Evolutionary conservation across 2,797 vertebrate species (phyloP), one percentile per base, ranked within the genome.

Genomic region (Cryptoprocta ferox): DNA sequence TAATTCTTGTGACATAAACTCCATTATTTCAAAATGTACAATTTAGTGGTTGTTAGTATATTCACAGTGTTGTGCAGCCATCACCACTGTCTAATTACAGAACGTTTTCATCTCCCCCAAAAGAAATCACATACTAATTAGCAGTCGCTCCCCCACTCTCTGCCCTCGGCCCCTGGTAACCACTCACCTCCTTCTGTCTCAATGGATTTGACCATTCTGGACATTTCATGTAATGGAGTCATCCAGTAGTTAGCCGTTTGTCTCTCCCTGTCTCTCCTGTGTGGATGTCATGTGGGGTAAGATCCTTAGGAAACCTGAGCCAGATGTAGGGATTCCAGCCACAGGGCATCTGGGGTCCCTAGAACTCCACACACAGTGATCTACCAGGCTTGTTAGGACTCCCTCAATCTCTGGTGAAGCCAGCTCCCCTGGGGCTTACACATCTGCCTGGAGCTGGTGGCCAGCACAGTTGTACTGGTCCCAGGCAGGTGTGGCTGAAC

Each of bases 71-170:
- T 35, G 59, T 37, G 53, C 45, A 48, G 7, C 35, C 39, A 21
- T 80, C 13, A 24, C 35, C 16, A 6, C 45, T 21, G 1, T 50
- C 45, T 81, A 5, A 19, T n/a, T 70, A 16, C 21, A 24, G 73
- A 73, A 39, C 26, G 28, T 66, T 35, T 35, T 45, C 26, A 65
- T 65, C 28, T 15, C 35, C 50, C 19, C 9, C 14, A 19, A 45
- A 4, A 75, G 39, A 53, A 91, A 42, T 16, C 37, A 6, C 3
- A 0, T 15, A 4, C 14, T n/a, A 1, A 0, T 13, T 9, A 35
- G 65, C 9, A 18, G 65, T 32, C 61, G 19, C 12, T 24, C 26
- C 48, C 39, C 39, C 18, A 10, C 8, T 10, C 24, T 66, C 30
- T 18, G 15, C 42, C 18, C 65, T 32, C 16, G 37, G 15, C 4